phyloP scores from a whole-genome alignment of 1,140 invertebrate genomes.

The Apocrypta bakeri region DNA sequence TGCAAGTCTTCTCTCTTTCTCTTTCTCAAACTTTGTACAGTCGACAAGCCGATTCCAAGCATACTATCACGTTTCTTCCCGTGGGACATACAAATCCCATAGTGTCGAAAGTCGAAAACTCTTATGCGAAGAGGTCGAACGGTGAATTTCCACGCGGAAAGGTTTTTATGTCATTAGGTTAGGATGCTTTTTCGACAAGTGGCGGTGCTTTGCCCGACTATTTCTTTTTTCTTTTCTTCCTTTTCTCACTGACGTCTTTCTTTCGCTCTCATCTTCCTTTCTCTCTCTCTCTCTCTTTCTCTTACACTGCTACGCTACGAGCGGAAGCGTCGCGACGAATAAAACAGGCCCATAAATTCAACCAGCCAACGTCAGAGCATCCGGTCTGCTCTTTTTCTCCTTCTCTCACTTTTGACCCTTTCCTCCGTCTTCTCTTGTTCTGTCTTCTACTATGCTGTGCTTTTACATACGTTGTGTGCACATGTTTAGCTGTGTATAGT shows the following conservation, averaged over 20 bases:
- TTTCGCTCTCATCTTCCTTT: background rate
- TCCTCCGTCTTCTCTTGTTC: background rate
- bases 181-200: slow-evolving; percentile 43
- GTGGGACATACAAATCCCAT: slow-evolving; percentile 12
- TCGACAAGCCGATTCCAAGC: background rate
- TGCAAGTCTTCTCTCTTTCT: slow-evolving; percentile 34
- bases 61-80: slow-evolving; percentile 17
- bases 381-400: slow-evolving; percentile 49
- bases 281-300: background rate
- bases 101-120: background rate
- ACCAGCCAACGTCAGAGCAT: slow-evolving; percentile 40
- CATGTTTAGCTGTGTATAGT: background rate
- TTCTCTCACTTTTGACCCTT: slow-evolving; percentile 38
- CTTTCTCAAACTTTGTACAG: background rate
- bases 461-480: background rate
- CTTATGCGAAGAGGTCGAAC: slow-evolving; percentile 1
- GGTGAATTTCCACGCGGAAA: slow-evolving; percentile 11
- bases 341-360: slow-evolving; percentile 52
- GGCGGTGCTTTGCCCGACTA: slow-evolving; percentile 40
- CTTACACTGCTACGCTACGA: slow-evolving; percentile 4
- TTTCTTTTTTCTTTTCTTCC: slow-evolving; percentile 13
- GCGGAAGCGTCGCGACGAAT: slow-evolving; percentile 52
- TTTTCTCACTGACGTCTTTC: slow-evolving; percentile 21
- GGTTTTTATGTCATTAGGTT: slow-evolving; percentile 50
- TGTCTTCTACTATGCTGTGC: background rate